Evolutionary conservation across 1,140 invertebrate species (phyloP).

Genomic region (Diploscapter pachys): DNA sequence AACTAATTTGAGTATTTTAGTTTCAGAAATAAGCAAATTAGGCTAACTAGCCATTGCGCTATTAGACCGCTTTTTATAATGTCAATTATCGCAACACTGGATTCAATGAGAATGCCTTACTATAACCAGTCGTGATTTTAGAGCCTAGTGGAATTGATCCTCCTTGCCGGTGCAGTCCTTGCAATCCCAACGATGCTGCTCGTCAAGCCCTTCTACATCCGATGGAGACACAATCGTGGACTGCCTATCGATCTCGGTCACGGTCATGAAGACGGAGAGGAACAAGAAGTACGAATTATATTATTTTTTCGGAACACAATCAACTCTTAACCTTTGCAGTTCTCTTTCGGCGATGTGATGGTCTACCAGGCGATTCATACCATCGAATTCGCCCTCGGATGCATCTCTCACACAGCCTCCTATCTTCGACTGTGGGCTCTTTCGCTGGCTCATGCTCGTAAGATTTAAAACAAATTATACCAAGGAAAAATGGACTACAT

Average conservation of each 20-base stretch:
- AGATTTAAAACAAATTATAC: slow-evolving; percentile 61
- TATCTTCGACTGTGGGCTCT: slow-evolving; percentile 92
- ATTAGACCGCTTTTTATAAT: too few relatives aligned
- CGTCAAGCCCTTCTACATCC: slow-evolving; percentile 73
- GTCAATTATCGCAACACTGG: too few relatives aligned
- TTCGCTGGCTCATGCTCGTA: slow-evolving; percentile 87
- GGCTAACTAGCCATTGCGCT: too few relatives aligned
- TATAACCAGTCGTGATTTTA: slow-evolving; percentile 20
- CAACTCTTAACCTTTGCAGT: slow-evolving; percentile 51
- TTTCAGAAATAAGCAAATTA: too few relatives aligned
- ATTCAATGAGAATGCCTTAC: too few relatives aligned
- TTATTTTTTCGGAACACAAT: neutral
- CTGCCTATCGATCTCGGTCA: slow-evolving; percentile 28
- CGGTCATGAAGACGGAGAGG: slow-evolving; percentile 12
- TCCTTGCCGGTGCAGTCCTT: slow-evolving; percentile 72
- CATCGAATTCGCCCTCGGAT: slow-evolving; percentile 91
- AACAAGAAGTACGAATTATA: neutral
- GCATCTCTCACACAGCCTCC: slow-evolving; percentile 89
- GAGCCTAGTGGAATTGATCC: slow-evolving; percentile 66
- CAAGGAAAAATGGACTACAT: neutral
- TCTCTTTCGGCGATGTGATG: slow-evolving; percentile 81
- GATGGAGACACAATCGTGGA: slow-evolving; percentile 23
- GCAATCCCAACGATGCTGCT: slow-evolving; percentile 89
- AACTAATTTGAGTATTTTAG: neutral
- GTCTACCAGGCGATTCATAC: slow-evolving; percentile 86